phyloP scores from a whole-genome alignment of 2,888 invertebrate genomes.

The Drosophila quinaria region DNA sequence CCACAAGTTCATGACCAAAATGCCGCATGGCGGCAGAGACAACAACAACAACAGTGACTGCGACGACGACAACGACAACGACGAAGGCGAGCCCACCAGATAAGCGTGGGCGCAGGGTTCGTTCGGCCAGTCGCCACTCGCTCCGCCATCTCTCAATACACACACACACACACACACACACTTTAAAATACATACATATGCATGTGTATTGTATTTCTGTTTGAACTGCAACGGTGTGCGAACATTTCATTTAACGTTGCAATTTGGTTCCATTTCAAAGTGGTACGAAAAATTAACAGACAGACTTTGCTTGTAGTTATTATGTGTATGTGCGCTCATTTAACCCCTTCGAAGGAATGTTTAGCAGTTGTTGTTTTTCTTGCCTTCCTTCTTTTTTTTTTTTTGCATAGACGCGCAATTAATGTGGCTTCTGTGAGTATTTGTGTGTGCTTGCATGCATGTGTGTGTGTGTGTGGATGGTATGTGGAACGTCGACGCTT shows the following conservation, averaged over 20 bases:
- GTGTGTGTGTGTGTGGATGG: conserved; percentile 71
- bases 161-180: conserved; percentile 9
- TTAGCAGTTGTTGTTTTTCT: conserved; percentile 45
- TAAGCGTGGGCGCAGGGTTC: conserved; percentile 59
- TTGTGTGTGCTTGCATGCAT: conserved; percentile 58
- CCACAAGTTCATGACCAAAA: conserved; percentile 78
- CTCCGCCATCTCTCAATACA: conserved; percentile 38
- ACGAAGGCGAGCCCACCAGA: conserved; percentile 48
- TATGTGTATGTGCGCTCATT: conserved; percentile 53
- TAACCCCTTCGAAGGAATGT: conserved; percentile 77
- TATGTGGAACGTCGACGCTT: conserved; percentile 83
- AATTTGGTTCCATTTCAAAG: conserved; percentile 49
- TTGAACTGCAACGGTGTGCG: conserved; percentile 52
- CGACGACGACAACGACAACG: conserved; percentile 23
- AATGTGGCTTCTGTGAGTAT: conserved; percentile 43
- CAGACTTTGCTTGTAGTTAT: conserved; percentile 53
- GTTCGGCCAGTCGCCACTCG: conserved; percentile 33
- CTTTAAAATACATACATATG: conserved; percentile 1
- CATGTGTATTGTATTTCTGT: conserved; percentile 8
- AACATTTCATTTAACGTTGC: conserved; percentile 58
- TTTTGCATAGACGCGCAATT: conserved; percentile 56
- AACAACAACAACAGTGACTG: conserved; percentile 8
- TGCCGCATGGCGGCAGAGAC: conserved; percentile 60
- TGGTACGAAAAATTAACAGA: conserved; percentile 54
- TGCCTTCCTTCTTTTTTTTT: conserved; percentile 28